Conservation (phyloP, 92 coral and sea anemone species). For the Bergia puertoricense region DNA sequence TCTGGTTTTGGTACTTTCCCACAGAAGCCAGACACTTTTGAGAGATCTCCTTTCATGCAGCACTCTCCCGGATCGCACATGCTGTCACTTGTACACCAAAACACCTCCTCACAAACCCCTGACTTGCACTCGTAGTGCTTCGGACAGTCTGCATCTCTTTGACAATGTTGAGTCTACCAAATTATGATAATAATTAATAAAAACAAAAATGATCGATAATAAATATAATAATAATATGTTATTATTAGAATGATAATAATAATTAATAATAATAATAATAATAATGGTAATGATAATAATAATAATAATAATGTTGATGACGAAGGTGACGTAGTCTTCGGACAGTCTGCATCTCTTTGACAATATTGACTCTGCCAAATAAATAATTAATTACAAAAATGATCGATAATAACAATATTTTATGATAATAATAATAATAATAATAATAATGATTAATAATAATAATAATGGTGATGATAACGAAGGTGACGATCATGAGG, state of each 20-base stretch:
- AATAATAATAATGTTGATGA: too few species aligned
- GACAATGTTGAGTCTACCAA: constrained; percentile 14
- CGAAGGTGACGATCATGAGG: background rate
- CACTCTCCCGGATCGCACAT: constrained; percentile 38
- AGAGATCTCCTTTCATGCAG: constrained; percentile 9
- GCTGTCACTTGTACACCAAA: constrained; percentile 8
- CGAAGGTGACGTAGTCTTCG: background rate
- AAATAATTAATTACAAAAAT: too few species aligned
- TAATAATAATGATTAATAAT: too few species aligned
- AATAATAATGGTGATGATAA: too few species aligned
- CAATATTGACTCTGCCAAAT: constrained; percentile 14
- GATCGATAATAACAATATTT: too few species aligned
- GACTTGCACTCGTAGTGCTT: constrained; percentile 26
- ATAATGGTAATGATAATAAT: too few species aligned
- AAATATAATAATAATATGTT: too few species aligned
- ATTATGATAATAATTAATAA: background rate
- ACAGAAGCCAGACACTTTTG: constrained; percentile 12
- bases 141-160: constrained; percentile 26
- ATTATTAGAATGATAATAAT: too few species aligned
- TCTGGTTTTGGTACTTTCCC: constrained; percentile 12
- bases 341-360: constrained; percentile 24
- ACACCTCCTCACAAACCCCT: background rate
- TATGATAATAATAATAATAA: too few species aligned
- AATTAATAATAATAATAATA: too few species aligned
- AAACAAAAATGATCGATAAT: too few species aligned